phyloP scores from a whole-genome alignment of 2,888 invertebrate genomes.

The Cryptophagus acutangulus region DNA sequence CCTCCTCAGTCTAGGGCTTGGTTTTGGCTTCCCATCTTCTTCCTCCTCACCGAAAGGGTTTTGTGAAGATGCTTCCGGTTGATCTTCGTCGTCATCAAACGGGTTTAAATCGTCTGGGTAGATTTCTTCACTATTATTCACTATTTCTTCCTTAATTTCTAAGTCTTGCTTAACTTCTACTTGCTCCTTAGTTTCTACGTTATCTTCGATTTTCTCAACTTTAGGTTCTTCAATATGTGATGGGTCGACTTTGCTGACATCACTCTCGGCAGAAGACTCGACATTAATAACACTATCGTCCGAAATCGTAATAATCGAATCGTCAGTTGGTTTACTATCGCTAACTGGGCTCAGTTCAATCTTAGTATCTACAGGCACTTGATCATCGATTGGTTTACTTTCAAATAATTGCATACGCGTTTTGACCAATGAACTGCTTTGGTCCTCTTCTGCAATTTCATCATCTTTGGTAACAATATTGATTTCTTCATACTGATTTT shows the following conservation, averaged over 20 bases:
- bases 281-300: not conserved
- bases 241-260: too few relatives aligned
- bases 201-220: too few relatives aligned
- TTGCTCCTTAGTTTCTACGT: not conserved
- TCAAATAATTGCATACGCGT: constrained; percentile 46
- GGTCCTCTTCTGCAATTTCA: constrained; percentile 23
- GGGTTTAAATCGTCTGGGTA: constrained; percentile 80
- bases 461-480: constrained; percentile 47
- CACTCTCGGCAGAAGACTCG: constrained; percentile 1
- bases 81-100: constrained; percentile 67
- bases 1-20: constrained; percentile 24
- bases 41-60: constrained; percentile 47
- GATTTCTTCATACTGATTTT: constrained; percentile 34
- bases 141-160: constrained; percentile 17
- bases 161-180: not conserved
- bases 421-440: constrained; percentile 40
- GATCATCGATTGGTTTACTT: constrained; percentile 20
- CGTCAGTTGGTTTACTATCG: constrained; percentile 7
- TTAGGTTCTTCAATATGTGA: constrained; percentile 7
- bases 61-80: constrained; percentile 22
- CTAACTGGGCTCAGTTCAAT: not conserved
- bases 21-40: constrained; percentile 41
- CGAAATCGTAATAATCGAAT: constrained; percentile 4
- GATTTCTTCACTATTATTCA: constrained; percentile 10
- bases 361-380: too few relatives aligned